Percentiles rank a stretch among this genome's conserved stretches.
These are phyloP conservation scores for Leucoraja ocellata DNA, from an alignment of 2,797 vertebrate species.

Conservation along the genomic window DNA sequence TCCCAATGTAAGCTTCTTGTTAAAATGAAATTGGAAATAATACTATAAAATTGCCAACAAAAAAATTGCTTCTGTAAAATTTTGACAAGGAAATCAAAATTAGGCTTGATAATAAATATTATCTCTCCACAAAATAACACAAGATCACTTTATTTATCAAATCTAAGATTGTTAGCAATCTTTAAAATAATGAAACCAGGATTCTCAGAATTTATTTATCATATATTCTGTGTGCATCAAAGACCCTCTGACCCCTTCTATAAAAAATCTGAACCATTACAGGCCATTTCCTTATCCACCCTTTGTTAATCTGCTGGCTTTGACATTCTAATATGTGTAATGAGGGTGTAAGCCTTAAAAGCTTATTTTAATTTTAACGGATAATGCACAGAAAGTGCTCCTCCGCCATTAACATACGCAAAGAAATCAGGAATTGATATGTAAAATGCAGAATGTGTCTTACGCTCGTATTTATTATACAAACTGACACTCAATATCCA, in stretches of 20 bases:
- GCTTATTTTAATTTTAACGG: constrained; percentile 38
- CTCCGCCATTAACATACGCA: constrained; percentile 23
- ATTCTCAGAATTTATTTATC: constrained; percentile 32
- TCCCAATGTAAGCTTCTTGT: background rate
- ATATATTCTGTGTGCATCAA: constrained; percentile 30
- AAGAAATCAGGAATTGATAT: constrained; percentile 28
- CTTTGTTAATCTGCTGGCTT: constrained; percentile 38
- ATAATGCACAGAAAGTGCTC: constrained; percentile 35
- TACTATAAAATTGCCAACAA: background rate
- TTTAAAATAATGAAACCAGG: background rate
- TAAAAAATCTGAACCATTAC: constrained; percentile 32
- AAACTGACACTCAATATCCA: constrained; percentile 36
- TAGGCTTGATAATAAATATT: constrained; percentile 8
- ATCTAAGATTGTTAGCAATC: background rate
- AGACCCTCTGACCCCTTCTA: background rate
- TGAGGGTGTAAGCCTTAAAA: constrained; percentile 38
- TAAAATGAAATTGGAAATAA: background rate
- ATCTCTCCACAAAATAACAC: constrained; percentile 2
- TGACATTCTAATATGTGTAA: constrained; percentile 38
- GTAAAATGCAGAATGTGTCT: constrained; percentile 35
- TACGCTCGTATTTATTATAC: constrained; percentile 30
- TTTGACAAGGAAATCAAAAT: background rate
- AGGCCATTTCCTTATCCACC: constrained; percentile 35
- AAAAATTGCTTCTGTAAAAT: background rate
- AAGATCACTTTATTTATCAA: background rate